Conservation (phyloP, 2,888 invertebrate species). For the Nomada goodeniana region DNA sequence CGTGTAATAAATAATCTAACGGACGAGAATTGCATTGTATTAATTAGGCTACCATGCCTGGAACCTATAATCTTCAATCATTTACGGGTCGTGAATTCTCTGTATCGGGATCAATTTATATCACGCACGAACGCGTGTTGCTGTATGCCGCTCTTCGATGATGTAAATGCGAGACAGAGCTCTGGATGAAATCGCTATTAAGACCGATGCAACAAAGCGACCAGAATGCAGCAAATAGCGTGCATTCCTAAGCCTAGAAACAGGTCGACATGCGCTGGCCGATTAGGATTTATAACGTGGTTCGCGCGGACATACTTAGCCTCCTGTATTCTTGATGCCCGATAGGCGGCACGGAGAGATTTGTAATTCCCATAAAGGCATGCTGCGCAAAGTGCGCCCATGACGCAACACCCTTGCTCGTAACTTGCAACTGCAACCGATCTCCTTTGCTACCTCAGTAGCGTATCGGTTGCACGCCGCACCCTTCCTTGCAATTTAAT, state of each 20-base stretch:
- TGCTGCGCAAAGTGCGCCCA: constrained; percentile 55
- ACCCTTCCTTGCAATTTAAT: constrained; percentile 7
- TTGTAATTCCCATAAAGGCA: constrained; percentile 68
- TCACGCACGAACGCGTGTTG: constrained; percentile 9
- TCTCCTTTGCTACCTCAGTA: constrained; percentile 44
- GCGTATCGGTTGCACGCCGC: constrained; percentile 17
- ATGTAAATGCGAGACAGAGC: constrained; percentile 24
- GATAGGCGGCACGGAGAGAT: constrained; percentile 41
- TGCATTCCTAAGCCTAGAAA: constrained; percentile 42
- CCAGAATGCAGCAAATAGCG: constrained; percentile 35
- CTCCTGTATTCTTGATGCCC: constrained; percentile 44
- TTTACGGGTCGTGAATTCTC: constrained; percentile 8
- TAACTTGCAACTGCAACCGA: constrained; percentile 56
- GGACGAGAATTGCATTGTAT: no score
- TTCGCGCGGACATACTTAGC: constrained; percentile 60
- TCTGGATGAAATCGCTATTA: constrained; percentile 34
- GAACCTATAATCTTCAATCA: not conserved
- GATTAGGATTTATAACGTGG: constrained; percentile 69
- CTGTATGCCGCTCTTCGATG: constrained; percentile 21
- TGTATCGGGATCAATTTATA: constrained; percentile 22
- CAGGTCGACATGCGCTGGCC: constrained; percentile 41
- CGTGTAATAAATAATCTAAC: no score
- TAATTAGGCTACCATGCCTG: no score
- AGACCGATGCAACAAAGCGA: constrained; percentile 15
- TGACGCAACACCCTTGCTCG: constrained; percentile 66